Conservation (phyloP, 1,140 invertebrate species). For the Nephila pilipes region DNA sequence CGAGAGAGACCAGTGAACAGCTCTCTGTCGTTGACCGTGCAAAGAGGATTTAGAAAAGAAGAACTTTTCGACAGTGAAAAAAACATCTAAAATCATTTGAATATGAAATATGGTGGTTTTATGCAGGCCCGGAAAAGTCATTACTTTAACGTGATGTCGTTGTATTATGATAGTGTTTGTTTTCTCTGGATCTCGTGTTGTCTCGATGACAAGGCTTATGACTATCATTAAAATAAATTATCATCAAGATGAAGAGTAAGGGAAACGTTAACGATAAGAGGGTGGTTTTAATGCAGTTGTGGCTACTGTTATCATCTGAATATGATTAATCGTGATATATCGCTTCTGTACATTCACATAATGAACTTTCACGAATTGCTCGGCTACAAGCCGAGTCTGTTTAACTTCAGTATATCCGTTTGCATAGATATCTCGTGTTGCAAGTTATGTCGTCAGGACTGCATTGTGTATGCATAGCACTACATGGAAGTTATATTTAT, state of each 20-base stretch:
- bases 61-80: not conserved
- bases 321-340: conserved; percentile 8
- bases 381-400: not conserved
- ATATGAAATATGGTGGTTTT: conserved; percentile 66
- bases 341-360: not conserved
- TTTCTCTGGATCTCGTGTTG: not conserved
- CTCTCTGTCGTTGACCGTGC: conserved; percentile 29
- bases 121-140: conserved; percentile 50
- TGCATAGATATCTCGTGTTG: not conserved
- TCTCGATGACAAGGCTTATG: not conserved
- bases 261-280: not conserved
- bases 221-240: conserved; percentile 63
- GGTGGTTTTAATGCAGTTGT: conserved; percentile 40
- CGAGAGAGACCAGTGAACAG: not conserved
- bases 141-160: conserved; percentile 35
- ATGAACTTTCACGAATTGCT: not conserved
- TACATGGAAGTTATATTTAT: no score
- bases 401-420: not conserved
- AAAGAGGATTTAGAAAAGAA: not conserved
- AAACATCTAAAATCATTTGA: conserved; percentile 53
- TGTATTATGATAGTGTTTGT: conserved; percentile 4
- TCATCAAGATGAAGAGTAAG: conserved; percentile 12
- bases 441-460: not conserved
- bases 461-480: not conserved
- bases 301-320: not conserved